phyloP scores from a whole-genome alignment of 2,113 vertebrate genomes.

The Caracal caracal region DNA sequence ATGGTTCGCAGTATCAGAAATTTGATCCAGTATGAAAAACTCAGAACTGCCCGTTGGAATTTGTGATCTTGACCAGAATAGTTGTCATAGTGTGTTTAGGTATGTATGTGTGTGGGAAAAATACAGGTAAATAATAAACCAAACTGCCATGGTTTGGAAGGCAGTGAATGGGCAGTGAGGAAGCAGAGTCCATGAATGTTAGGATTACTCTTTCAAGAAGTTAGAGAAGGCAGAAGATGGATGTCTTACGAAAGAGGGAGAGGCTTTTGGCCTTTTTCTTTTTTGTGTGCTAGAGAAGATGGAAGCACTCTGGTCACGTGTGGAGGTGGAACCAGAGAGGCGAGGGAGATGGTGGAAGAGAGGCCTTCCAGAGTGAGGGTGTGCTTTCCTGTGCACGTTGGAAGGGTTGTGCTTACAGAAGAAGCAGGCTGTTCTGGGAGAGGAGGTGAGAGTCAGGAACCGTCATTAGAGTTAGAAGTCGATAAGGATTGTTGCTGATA shows the following conservation, averaged over 20 bases:
- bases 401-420: background rate
- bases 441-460: background rate
- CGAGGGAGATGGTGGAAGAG: background rate
- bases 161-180: background rate
- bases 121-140: background rate
- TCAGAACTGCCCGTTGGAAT: background rate
- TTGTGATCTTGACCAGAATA: background rate
- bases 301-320: background rate
- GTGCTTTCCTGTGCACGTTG: background rate
- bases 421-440: background rate
- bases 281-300: background rate
- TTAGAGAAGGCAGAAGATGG: background rate
- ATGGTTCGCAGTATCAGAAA: background rate
- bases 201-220: background rate
- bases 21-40: background rate
- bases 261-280: background rate
- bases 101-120: background rate
- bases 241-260: background rate
- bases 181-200: background rate
- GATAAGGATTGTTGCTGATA: background rate
- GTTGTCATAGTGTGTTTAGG: background rate
- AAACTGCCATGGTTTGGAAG: background rate
- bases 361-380: background rate
- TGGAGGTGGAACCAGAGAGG: background rate
- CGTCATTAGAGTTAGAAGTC: background rate